Conservation (phyloP, 1,140 invertebrate genomes). For the Apis florea region DNA sequence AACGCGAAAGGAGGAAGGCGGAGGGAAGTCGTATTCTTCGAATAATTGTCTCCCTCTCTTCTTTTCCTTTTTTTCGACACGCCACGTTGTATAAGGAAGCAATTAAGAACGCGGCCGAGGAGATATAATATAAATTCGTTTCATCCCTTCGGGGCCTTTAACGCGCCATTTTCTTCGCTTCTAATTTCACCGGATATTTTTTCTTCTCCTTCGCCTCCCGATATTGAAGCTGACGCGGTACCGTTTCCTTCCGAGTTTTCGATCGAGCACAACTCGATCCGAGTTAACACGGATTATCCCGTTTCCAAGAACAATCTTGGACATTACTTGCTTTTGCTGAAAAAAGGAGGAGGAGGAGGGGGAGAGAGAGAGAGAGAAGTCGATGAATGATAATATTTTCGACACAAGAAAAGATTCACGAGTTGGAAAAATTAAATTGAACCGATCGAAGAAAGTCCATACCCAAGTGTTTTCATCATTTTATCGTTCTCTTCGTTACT, state of each 20-base stretch:
- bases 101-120: not conserved
- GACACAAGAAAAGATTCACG: not conserved
- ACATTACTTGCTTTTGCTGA: too few species aligned
- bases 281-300: not conserved
- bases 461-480: not conserved
- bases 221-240: conserved; percentile 20
- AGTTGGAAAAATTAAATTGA: conserved; percentile 22
- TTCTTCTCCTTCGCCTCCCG: not conserved
- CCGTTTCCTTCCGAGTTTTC: not conserved
- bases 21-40: too few species aligned
- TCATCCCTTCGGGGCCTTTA: not conserved
- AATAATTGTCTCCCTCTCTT: too few species aligned
- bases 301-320: too few species aligned
- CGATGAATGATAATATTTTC: not conserved
- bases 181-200: conserved; percentile 35
- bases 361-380: too few species aligned
- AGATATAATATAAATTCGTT: conserved; percentile 27
- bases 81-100: not conserved
- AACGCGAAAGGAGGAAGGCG: not conserved
- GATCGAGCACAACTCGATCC: not conserved
- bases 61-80: not conserved
- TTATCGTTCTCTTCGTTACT: too few species aligned
- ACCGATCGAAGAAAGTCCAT: not conserved
- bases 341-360: too few species aligned
- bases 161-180: conserved; percentile 1